Conservation (phyloP, 2,888 invertebrate species). For the Onthophagus sagittarius region DNA sequence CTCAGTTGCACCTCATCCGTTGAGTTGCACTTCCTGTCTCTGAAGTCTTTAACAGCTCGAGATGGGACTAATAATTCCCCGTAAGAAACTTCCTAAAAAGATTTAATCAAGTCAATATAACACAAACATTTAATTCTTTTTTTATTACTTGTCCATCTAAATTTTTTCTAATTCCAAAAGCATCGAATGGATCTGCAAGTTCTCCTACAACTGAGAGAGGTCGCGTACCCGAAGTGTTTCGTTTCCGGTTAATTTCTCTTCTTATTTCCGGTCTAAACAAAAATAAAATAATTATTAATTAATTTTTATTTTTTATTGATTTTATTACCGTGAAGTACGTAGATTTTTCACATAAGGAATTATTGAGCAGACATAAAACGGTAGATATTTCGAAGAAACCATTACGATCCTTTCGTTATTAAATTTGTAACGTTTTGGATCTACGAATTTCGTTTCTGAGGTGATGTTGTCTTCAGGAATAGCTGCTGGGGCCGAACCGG, state of each 20-base stretch:
- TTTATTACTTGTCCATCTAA: constrained; percentile 69
- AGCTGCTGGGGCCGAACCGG: constrained; percentile 46
- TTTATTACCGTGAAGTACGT: constrained; percentile 22
- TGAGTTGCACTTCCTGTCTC: constrained; percentile 46
- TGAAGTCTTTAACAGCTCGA: constrained; percentile 49
- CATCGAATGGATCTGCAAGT: constrained; percentile 78
- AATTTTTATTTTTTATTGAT: neutral
- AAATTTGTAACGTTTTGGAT: constrained; percentile 63
- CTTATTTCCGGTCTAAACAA: constrained; percentile 59
- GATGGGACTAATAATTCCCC: constrained; percentile 79
- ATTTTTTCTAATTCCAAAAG: constrained; percentile 75
- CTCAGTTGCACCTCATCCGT: constrained; percentile 36
- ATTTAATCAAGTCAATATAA: neutral
- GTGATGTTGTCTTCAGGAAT: constrained; percentile 53
- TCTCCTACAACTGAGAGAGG: constrained; percentile 83
- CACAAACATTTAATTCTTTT: neutral
- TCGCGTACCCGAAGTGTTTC: constrained; percentile 77
- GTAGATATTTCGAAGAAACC: constrained; percentile 72
- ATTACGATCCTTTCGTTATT: constrained; percentile 79
- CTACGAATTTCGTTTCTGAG: constrained; percentile 59
- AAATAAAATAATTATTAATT: constrained; percentile 1
- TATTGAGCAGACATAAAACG: constrained; percentile 82
- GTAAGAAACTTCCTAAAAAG: constrained; percentile 76
- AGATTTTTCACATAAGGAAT: constrained; percentile 67
- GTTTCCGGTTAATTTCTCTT: constrained; percentile 69